Conservation (phyloP, 2,888 invertebrate species). For the Podotricha telesiphe region DNA sequence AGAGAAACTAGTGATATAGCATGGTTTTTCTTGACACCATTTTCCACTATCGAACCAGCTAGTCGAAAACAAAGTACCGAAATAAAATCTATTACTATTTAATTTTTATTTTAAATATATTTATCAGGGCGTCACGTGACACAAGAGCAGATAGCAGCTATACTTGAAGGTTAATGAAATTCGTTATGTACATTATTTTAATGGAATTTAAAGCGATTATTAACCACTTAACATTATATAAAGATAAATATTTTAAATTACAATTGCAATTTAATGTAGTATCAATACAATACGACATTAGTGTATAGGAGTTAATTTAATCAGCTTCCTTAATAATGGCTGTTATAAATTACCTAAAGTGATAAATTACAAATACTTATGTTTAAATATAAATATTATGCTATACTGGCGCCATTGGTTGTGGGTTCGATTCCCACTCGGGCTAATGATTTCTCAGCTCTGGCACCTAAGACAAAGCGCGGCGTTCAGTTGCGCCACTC, state of each 20-base stretch:
- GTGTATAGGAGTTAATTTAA: not conserved
- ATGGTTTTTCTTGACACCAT: too few species aligned
- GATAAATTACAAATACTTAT: too few species aligned
- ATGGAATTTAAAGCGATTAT: not conserved
- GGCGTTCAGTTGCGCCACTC: too few species aligned
- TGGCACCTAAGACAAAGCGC: too few species aligned
- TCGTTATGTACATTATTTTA: not conserved
- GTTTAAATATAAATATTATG: too few species aligned
- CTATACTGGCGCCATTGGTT: too few species aligned
- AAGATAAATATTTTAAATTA: not conserved
- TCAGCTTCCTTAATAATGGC: not conserved
- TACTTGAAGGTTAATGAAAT: constrained; percentile 16
- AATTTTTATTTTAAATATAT: not conserved
- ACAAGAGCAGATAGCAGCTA: not conserved
- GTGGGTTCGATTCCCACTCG: too few species aligned
- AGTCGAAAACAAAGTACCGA: too few species aligned
- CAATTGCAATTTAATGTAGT: not conserved
- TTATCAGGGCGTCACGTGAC: not conserved
- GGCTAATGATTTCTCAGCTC: too few species aligned
- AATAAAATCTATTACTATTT: not conserved
- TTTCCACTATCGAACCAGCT: too few species aligned
- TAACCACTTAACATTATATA: not conserved
- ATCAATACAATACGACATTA: not conserved
- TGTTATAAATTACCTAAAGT: not conserved
- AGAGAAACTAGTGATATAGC: too few species aligned